These are phyloP conservation scores for Mionectes macconnelli DNA, from an alignment of 2,113 vertebrate genomes.

Conservation along the genomic window DNA sequence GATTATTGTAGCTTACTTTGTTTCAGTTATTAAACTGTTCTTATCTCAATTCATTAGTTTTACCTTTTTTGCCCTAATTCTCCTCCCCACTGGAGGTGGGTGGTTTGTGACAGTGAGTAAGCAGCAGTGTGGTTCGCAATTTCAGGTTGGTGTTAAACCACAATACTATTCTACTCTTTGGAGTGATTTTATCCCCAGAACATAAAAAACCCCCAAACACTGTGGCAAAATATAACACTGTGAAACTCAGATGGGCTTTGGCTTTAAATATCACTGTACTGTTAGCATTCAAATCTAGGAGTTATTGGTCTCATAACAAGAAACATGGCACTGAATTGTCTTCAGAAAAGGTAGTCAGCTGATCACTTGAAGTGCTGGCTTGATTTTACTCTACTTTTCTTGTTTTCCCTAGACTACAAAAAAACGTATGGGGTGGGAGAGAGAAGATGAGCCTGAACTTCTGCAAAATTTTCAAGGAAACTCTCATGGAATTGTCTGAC, in stretches of 20 bases:
- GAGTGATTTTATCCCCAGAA: not conserved
- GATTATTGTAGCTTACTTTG: not conserved
- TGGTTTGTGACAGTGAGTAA: not conserved
- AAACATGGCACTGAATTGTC: not conserved
- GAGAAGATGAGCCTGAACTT: not conserved
- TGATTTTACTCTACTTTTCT: not conserved
- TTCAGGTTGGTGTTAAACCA: not conserved
- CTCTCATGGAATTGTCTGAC: not conserved
- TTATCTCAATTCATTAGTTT: not conserved
- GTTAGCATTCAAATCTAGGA: not conserved
- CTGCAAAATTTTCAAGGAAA: not conserved
- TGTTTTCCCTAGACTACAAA: not conserved
- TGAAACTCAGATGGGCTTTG: not conserved
- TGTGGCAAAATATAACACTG: not conserved
- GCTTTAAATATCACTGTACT: not conserved
- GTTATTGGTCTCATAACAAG: not conserved
- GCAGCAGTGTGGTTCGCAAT: not conserved
- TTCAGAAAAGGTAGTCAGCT: not conserved
- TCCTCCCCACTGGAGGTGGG: fast-evolving
- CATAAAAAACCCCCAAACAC: not conserved
- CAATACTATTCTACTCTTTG: not conserved
- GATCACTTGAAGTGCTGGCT: not conserved
- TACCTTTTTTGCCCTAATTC: not conserved
- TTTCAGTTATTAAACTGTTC: not conserved
- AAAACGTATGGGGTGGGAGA: fast-evolving